These are phyloP conservation scores for Neodontobutis hainanensis DNA, from an alignment of 2,113 vertebrate genomes.

Conservation along the genomic window DNA sequence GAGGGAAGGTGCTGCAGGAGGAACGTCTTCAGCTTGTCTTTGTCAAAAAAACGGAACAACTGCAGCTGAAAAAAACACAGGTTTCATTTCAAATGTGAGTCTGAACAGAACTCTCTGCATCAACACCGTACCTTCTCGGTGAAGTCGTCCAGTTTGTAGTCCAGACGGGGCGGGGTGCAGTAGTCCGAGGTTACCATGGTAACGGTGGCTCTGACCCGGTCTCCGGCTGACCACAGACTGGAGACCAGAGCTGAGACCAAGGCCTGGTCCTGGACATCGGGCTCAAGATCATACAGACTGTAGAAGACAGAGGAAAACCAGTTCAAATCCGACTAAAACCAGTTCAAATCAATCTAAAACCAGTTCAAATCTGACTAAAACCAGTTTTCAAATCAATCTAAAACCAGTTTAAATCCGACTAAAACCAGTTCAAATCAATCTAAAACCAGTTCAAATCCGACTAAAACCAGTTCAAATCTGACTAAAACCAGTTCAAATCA, in stretches of 20 bases:
- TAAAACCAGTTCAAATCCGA: neutral
- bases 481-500: too few species aligned
- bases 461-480: too few species aligned
- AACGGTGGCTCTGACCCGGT: constrained; percentile 67
- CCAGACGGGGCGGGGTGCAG: constrained; percentile 38
- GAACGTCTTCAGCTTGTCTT: constrained; percentile 80
- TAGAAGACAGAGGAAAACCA: neutral
- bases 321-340: too few species aligned
- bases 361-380: too few species aligned
- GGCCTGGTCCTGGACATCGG: constrained; percentile 70
- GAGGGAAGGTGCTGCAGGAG: constrained; percentile 81
- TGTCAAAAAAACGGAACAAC: constrained; percentile 83
- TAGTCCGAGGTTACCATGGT: constrained; percentile 73
- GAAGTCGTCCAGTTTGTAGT: constrained; percentile 75
- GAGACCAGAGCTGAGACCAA: constrained; percentile 74
- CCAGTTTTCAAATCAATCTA: too few species aligned
- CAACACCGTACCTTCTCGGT: constrained; percentile 71
- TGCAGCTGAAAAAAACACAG: constrained; percentile 74
- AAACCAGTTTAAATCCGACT: neutral
- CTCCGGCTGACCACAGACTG: constrained; percentile 86
- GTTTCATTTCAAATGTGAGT: neutral
- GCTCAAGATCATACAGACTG: constrained; percentile 75
- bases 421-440: too few species aligned
- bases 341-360: too few species aligned
- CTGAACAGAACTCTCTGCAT: too few species aligned